Evolutionary conservation across 1,140 invertebrate species (phyloP).

Genomic region (Diabrotica virgifera): DNA sequence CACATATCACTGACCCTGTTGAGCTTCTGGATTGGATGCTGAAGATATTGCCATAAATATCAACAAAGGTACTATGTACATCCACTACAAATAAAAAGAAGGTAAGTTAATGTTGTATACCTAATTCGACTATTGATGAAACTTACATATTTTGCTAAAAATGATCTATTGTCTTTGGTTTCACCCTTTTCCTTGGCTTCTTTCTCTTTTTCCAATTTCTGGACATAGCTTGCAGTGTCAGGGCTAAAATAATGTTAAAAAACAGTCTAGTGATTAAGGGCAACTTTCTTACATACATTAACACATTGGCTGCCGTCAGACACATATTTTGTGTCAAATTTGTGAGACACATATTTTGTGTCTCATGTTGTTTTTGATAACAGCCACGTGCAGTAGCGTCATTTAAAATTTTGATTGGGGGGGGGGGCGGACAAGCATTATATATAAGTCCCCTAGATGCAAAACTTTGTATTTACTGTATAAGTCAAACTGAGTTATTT

Average conservation of each 20-base stretch:
- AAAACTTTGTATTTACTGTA: too few relatives aligned
- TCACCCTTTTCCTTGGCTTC: constrained; percentile 88
- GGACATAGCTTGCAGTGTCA: constrained; percentile 88
- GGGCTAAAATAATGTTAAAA: constrained; percentile 59
- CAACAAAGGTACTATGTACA: constrained; percentile 88
- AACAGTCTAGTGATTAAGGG: too few relatives aligned
- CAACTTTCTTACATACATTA: too few relatives aligned
- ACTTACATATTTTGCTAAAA: constrained; percentile 96
- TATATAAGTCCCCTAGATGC: too few relatives aligned
- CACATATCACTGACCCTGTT: constrained; percentile 18
- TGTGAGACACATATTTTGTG: too few relatives aligned
- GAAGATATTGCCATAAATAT: constrained; percentile 83
- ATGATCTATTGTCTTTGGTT: constrained; percentile 87
- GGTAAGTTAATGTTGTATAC: background rate
- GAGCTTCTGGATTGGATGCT: constrained; percentile 72
- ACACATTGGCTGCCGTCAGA: too few relatives aligned
- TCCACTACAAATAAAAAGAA: constrained; percentile 73
- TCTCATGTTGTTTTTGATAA: too few relatives aligned
- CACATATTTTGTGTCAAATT: too few relatives aligned
- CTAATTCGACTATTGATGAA: background rate
- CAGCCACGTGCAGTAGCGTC: too few relatives aligned
- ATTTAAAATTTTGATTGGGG: too few relatives aligned
- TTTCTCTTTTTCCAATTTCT: constrained; percentile 85
- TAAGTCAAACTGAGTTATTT: too few relatives aligned
- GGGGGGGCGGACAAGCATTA: too few relatives aligned